Base-by-base conservation (phyloP, 1,140 invertebrate genomes). In the Neodiprion pinetum region DNA sequence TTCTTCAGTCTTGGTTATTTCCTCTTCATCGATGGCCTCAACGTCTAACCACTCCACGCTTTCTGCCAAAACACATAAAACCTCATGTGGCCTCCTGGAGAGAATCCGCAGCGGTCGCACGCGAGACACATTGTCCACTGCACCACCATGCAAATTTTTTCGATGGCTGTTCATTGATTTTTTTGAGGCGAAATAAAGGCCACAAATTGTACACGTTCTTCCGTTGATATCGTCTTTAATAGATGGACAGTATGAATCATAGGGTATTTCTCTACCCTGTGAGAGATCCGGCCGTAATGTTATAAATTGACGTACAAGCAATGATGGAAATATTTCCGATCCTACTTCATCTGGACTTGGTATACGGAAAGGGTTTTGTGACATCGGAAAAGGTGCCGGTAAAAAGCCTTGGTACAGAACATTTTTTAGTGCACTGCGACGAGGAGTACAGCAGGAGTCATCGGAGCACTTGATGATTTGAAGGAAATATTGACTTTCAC, bases 401-500 rank as follows among this genome's bases (percentile, higher is more conserved):
- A 53, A 14, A 14, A 53, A 53, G 50, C 50, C 50, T 11, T 53
- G 10, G 14, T 10, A 11, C 14, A 53, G 1, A 11, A 53, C 50
- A 53, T 10, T 11, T 53, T 14, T 10, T 53, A 53, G 50, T 1
- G 10, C 50, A 53, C 72, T 66, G 67, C 48, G 1, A 10, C 11
- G 70, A 11, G 7, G 12, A 14, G 7, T 48, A 47, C 71, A 78
- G 50, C 71, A 78, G 7, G 49, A 23, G 2, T 7, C 7, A 28
- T 76, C 71, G 14, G 48, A 11, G 50, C 77, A 75, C 65, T 76
- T 78, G 7, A 50, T 14, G 17, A 76, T 72, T 70, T 75, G 72
- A 48, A 74, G 50, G 50, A 53, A 53, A 53, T 53, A 53, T 53
- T 53, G 50, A 10, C 10, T 11, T 53, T 14, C 50, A 11, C 50